Evolutionary conservation across 2,797 vertebrate species (phyloP), one percentile per base, ranked within the genome.

Genomic region (Synanceia verrucosa): DNA sequence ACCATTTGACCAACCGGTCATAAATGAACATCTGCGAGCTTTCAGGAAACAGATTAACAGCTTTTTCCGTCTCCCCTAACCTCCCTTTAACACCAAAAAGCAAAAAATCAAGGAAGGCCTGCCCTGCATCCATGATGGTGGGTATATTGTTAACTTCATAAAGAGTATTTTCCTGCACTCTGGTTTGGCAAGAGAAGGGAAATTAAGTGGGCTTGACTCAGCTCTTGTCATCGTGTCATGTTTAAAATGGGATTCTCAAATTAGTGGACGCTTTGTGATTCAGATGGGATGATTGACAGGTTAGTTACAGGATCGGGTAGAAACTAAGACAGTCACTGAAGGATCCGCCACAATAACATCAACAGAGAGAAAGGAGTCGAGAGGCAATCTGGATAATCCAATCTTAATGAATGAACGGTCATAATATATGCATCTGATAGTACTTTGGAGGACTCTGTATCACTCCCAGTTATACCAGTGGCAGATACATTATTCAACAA

Each of bases 51-150:
- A 58, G 51, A 21, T 73, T 70, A 70, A 73, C 76, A 59, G 64
- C 50, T 41, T 62, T 63, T 48, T 13, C n/a, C n/a, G 51, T 70
- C 65, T 84, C 78, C 37, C 62, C 73, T 75, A 52, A 74, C 72
- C 75, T 79, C 52, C 33, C 28, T 65, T 55, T 23, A 64, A 79
- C 74, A 79, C 53, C 72, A 81, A 85, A 86, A 86, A 73, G 70
- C 73, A 85, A 92, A 90, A 93, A 93, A 92, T 81, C 70, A 81
- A 85, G 89, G 91, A 92, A 88, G 78, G 63, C 29, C 70, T 57
- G 29, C 28, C 26, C 65, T 24, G 65, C 60, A 44, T 26, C 28
- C 52, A 43, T 11, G 33, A 56, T 41, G 53, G 51, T 21, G 33
- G 21, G 36, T 60, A 23, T 28, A 70, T 78, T 88, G 82, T 79